phyloP scores from a whole-genome alignment of 2,888 invertebrate genomes.

The Tinea semifulvella region DNA sequence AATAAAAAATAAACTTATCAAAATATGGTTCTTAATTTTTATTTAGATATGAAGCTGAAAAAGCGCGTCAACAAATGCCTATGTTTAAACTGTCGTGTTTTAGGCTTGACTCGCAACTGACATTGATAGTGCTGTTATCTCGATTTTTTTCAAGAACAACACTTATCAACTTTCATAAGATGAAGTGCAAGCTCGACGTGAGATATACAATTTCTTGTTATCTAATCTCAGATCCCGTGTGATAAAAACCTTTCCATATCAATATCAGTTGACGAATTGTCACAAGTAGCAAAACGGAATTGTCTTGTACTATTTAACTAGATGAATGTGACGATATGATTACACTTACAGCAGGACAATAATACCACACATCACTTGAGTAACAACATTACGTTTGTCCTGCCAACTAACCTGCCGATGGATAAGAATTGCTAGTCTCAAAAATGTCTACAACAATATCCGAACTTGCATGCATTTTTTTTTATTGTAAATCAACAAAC shows the following conservation, averaged over 20 bases:
- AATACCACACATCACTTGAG: background rate
- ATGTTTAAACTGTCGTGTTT: constrained; percentile 7
- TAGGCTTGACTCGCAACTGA: constrained; percentile 10
- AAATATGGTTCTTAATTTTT: no score
- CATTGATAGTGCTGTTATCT: constrained; percentile 1
- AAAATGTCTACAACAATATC: constrained; percentile 20
- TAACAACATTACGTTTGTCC: constrained; percentile 2
- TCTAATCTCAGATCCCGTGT: constrained; percentile 3
- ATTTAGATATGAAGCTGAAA: background rate
- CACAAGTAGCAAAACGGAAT: constrained; percentile 5
- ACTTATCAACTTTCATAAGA: background rate
- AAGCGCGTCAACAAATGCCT: background rate
- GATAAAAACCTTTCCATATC: constrained; percentile 1
- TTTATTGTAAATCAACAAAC: no score
- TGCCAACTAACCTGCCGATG: constrained; percentile 28
- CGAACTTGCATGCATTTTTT: constrained; percentile 1
- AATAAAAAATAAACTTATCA: no score
- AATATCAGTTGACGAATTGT: constrained; percentile 9
- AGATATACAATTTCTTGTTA: constrained; percentile 3
- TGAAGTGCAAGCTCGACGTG: constrained; percentile 9
- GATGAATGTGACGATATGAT: background rate
- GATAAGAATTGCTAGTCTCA: constrained; percentile 59
- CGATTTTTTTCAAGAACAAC: background rate
- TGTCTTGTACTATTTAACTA: background rate
- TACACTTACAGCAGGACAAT: background rate